These are phyloP conservation scores for Melanotaenia nigrans DNA, from an alignment of 2,797 vertebrate species.

Conservation along the genomic window DNA sequence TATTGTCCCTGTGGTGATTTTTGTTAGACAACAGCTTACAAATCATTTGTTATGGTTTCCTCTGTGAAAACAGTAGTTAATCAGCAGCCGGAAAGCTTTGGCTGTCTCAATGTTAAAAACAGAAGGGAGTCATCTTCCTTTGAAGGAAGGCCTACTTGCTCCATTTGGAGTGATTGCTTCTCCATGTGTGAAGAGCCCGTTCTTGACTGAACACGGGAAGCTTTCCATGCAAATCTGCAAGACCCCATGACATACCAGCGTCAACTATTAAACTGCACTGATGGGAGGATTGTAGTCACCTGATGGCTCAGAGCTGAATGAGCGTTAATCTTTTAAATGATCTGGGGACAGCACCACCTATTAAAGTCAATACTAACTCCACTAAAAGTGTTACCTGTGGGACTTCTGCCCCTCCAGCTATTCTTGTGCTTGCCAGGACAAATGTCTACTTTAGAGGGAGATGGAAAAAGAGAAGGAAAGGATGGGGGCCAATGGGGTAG, in stretches of 20 bases:
- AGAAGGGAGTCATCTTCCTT: slow-evolving; percentile 72
- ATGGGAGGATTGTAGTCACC: slow-evolving; percentile 35
- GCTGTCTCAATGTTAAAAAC: slow-evolving; percentile 77
- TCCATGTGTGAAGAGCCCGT: slow-evolving; percentile 77
- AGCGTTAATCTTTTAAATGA: slow-evolving; percentile 49
- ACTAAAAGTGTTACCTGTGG: slow-evolving; percentile 40
- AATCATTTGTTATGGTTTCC: slow-evolving; percentile 75
- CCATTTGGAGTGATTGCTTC: slow-evolving; percentile 78
- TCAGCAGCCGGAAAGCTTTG: slow-evolving; percentile 73
- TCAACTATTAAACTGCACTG: slow-evolving; percentile 48
- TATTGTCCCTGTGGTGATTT: slow-evolving; percentile 57
- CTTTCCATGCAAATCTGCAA: slow-evolving; percentile 43
- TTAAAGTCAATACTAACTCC: slow-evolving; percentile 6
- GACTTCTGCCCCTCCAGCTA: slow-evolving; percentile 34
- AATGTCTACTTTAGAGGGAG: slow-evolving; percentile 53
- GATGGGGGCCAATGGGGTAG: slow-evolving; percentile 57
- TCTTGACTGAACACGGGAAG: slow-evolving; percentile 58
- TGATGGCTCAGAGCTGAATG: slow-evolving; percentile 34
- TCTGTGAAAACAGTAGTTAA: slow-evolving; percentile 79
- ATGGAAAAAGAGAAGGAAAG: slow-evolving; percentile 70
- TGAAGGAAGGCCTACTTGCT: slow-evolving; percentile 73
- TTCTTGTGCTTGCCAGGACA: slow-evolving; percentile 44
- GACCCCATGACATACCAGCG: slow-evolving; percentile 36
- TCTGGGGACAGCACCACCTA: slow-evolving; percentile 24
- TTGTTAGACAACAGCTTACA: slow-evolving; percentile 64